Percentiles rank a stretch among this genome's conserved stretches.
phyloP scores from a whole-genome alignment of 1,140 invertebrate species.

The Cyphomyrmex costatus region DNA sequence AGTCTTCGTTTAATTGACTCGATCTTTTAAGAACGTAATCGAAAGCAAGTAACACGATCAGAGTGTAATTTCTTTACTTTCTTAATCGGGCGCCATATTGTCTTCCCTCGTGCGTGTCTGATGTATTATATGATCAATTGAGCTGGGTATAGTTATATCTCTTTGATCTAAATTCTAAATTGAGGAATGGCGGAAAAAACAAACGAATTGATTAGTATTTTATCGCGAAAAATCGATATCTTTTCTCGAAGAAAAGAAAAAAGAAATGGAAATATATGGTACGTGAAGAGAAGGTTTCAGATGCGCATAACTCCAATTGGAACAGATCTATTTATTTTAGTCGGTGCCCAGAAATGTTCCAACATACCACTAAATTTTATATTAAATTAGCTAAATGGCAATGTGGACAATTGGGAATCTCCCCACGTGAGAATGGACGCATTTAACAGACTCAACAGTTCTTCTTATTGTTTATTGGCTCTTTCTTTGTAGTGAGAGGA shows the following conservation, averaged over 20 bases:
- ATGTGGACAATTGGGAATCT: too few relatives aligned
- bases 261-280: not conserved
- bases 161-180: not conserved
- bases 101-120: not conserved
- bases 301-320: too few relatives aligned
- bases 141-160: not conserved
- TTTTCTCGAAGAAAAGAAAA: not conserved
- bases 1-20: conserved; percentile 25
- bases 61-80: conserved; percentile 29
- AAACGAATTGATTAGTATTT: not conserved
- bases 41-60: conserved; percentile 20
- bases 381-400: too few relatives aligned
- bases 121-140: not conserved
- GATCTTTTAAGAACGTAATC: conserved; percentile 33
- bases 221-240: not conserved
- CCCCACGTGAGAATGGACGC: too few relatives aligned
- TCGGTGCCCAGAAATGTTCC: too few relatives aligned
- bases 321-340: too few relatives aligned
- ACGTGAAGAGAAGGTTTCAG: not conserved
- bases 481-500: too few relatives aligned
- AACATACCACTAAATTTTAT: too few relatives aligned
- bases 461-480: too few relatives aligned
- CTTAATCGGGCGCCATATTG: conserved; percentile 1
- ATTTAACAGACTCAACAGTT: too few relatives aligned
- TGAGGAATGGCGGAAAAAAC: not conserved